A percentile compares a stretch with the other conserved stretches of the same genome.
Conservation (phyloP, 2,113 vertebrate species). For the Pan troglodytes region NHGRI_mPanTro3-v2.1_pri NC_072402.2:155319501-155320000, state of each 20-base stretch:
- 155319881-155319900: background rate
- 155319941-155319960: constrained; percentile 6
- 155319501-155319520: too few species aligned
- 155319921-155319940: constrained; percentile 31
- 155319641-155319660: background rate
- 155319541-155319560: too few species aligned
- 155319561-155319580: too few species aligned
- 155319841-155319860: background rate
- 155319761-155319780: constrained; percentile 13
- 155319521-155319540: too few species aligned
- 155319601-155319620: too few species aligned
- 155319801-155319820: background rate
- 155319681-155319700: background rate
- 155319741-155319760: constrained; percentile 37
- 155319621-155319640: too few species aligned
- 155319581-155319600: too few species aligned
- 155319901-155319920: background rate
- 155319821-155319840: constrained; percentile 30
- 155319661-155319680: constrained; percentile 32
- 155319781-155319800: constrained; percentile 34
- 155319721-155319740: constrained; percentile 31
- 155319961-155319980: constrained; percentile 5
- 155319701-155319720: background rate
- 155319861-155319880: constrained; percentile 1
- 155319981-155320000: background rate